These are phyloP conservation scores for Apantesis nais DNA, from an alignment of 2,888 invertebrate species.

Conservation along the genomic window DNA sequence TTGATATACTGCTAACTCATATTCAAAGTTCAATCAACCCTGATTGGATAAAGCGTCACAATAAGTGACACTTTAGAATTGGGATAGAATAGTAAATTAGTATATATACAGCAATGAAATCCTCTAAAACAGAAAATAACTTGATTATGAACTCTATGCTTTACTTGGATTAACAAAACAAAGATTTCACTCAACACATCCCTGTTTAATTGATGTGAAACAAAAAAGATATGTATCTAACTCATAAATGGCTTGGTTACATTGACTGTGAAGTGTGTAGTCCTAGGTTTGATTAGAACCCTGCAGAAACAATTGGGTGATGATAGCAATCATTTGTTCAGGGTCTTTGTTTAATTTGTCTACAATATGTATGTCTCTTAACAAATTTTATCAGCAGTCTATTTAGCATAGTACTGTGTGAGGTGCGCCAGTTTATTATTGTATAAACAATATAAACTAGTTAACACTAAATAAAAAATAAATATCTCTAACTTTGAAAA, in stretches of 20 bases:
- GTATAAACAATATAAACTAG: no score
- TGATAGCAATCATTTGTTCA: no score
- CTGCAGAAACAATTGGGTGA: background rate
- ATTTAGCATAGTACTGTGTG: no score
- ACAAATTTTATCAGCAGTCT: no score
- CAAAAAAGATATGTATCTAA: background rate
- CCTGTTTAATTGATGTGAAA: background rate
- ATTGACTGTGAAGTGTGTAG: background rate
- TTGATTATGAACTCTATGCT: background rate
- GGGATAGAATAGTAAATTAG: conserved; percentile 1
- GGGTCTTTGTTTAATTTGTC: no score
- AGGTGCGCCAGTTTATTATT: no score
- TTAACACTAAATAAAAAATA: no score
- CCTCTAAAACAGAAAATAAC: background rate
- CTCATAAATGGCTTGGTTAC: background rate
- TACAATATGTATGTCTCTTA: background rate
- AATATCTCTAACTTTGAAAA: no score
- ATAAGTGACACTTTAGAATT: conserved; percentile 18
- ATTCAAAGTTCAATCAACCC: conserved; percentile 44
- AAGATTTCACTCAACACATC: background rate
- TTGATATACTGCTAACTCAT: conserved; percentile 39
- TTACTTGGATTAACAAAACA: background rate
- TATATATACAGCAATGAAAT: background rate
- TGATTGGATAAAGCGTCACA: conserved; percentile 23
- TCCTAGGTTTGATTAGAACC: background rate